Evolutionary conservation across 2,888 invertebrate genomes (phyloP).

Genomic region (Mechanitis messenoides): DNA sequence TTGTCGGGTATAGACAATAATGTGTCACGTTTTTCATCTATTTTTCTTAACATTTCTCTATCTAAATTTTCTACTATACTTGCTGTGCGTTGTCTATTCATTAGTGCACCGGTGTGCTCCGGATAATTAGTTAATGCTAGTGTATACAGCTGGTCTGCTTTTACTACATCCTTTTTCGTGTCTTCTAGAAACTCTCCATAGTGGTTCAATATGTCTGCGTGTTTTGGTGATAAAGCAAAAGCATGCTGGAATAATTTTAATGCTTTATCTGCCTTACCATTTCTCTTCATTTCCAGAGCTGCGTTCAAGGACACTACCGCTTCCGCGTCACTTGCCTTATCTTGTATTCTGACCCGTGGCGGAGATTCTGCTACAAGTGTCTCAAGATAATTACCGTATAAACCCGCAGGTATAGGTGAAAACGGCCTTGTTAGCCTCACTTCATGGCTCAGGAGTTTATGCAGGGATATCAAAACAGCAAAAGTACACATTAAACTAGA

Average conservation of each 20-base stretch:
- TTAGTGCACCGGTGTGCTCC: constrained; percentile 85
- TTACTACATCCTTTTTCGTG: constrained; percentile 87
- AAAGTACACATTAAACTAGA: constrained; percentile 66
- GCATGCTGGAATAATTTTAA: constrained; percentile 93
- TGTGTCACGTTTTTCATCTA: constrained; percentile 90
- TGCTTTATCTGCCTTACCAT: constrained; percentile 91
- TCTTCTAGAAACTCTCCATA: constrained; percentile 96
- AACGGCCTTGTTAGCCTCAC: constrained; percentile 61
- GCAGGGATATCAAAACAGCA: constrained; percentile 61
- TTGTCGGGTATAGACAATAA: constrained; percentile 88
- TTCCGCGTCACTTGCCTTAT: constrained; percentile 75
- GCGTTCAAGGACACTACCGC: constrained; percentile 90
- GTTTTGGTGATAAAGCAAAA: constrained; percentile 90
- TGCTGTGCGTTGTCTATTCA: constrained; percentile 89
- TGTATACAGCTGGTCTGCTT: constrained; percentile 93
- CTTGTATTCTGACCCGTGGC: constrained; percentile 37
- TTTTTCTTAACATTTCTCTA: constrained; percentile 83
- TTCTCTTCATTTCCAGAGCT: constrained; percentile 88
- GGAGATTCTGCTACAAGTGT: constrained; percentile 46
- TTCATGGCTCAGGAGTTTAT: constrained; percentile 59
- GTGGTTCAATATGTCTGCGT: constrained; percentile 93
- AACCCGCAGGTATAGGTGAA: constrained; percentile 61
- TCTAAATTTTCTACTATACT: constrained; percentile 94
- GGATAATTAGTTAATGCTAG: constrained; percentile 90
- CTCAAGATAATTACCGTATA: constrained; percentile 63